These are phyloP conservation scores for Mechanitis messenoides DNA, from an alignment of 2,888 invertebrate species.

Conservation along the genomic window DNA sequence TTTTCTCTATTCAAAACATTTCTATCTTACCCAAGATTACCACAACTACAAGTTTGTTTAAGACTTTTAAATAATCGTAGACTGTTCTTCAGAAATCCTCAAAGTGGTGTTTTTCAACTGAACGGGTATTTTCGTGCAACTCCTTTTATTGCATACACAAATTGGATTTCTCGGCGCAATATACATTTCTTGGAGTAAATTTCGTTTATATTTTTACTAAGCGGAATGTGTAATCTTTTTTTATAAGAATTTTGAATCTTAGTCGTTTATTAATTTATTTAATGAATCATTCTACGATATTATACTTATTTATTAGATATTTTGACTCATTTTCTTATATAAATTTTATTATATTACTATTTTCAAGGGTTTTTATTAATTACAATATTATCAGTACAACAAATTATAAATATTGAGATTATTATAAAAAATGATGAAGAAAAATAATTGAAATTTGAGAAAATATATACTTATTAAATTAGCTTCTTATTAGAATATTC, in stretches of 20 bases:
- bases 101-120: constrained; percentile 20
- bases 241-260: constrained; percentile 1
- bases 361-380: too few species aligned
- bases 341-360: too few species aligned
- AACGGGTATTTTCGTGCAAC: constrained; percentile 28
- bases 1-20: too few species aligned
- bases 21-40: too few species aligned
- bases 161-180: constrained; percentile 53
- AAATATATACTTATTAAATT: too few species aligned
- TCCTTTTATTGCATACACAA: constrained; percentile 55
- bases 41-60: neutral
- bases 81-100: constrained; percentile 18
- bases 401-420: too few species aligned
- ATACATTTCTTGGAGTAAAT: constrained; percentile 42
- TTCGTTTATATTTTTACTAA: constrained; percentile 43
- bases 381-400: too few species aligned
- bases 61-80: constrained; percentile 15
- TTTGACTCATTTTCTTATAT: neutral
- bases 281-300: neutral
- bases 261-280: constrained; percentile 4
- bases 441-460: too few species aligned
- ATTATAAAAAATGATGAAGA: too few species aligned
- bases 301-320: neutral
- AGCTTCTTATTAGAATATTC: too few species aligned
- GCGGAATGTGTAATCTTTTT: constrained; percentile 34